phyloP scores from a whole-genome alignment of 1,140 invertebrate genomes.

The Drosophila setifemur region DNA sequence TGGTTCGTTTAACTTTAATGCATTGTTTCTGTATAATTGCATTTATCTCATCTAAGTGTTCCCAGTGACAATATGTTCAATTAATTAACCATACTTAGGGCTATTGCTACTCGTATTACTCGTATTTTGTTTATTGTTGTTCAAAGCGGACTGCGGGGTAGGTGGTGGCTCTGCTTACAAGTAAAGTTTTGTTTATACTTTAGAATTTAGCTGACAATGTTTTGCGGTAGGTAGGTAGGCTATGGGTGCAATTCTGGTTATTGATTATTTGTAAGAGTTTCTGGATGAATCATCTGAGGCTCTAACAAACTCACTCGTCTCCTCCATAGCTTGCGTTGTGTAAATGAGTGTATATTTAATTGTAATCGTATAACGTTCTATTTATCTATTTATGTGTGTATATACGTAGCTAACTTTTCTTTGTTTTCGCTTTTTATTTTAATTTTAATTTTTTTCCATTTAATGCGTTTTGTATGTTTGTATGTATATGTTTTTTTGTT shows the following conservation, averaged over 20 bases:
- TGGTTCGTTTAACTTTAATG: slow-evolving; percentile 65
- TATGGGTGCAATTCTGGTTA: slow-evolving; percentile 24
- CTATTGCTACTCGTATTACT: slow-evolving; percentile 36
- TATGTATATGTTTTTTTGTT: slow-evolving; percentile 42
- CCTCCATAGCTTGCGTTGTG: slow-evolving; percentile 56
- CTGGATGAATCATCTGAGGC: slow-evolving; percentile 41
- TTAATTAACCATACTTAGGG: slow-evolving; percentile 34
- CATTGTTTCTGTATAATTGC: slow-evolving; percentile 52
- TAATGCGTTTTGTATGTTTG: slow-evolving; percentile 54
- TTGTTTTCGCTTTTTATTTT: slow-evolving; percentile 3
- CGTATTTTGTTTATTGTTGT: slow-evolving; percentile 25
- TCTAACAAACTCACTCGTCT: slow-evolving; percentile 61
- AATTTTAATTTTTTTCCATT: too few relatives aligned
- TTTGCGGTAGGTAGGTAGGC: slow-evolving; percentile 19
- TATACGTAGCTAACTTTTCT: slow-evolving; percentile 45
- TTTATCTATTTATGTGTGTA: slow-evolving; percentile 55
- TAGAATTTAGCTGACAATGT: slow-evolving; percentile 37
- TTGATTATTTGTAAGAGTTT: slow-evolving; percentile 9
- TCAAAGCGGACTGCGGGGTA: slow-evolving; percentile 45
- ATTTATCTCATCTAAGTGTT: slow-evolving; percentile 62
- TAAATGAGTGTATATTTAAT: slow-evolving; percentile 77
- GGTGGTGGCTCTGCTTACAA: slow-evolving; percentile 14
- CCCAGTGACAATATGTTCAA: slow-evolving; percentile 53
- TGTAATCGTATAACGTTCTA: slow-evolving; percentile 55
- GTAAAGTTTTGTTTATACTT: slow-evolving; percentile 9